A percentile compares a stretch with the other conserved stretches of the same genome.
phyloP scores from a whole-genome alignment of 2,888 invertebrate species.

The Syrista parreyssii region DNA sequence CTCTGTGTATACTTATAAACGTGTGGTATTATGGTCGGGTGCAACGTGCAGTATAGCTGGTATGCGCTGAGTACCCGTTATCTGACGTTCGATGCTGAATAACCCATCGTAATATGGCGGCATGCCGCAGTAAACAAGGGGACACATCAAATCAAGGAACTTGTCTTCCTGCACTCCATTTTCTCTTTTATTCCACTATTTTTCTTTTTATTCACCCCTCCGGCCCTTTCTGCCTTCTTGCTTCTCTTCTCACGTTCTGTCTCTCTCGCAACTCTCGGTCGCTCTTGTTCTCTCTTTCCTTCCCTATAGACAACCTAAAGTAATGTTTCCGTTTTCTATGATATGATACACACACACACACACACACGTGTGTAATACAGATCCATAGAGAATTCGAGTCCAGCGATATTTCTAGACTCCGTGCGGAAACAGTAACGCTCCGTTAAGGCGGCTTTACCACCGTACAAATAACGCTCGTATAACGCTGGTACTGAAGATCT shows the following conservation, averaged over 20 bases:
- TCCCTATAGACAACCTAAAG: not conserved
- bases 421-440: not conserved
- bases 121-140: conserved; percentile 37
- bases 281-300: not conserved
- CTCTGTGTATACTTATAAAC: conserved; percentile 32
- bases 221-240: not conserved
- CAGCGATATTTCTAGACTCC: not conserved
- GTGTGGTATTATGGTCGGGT: conserved; percentile 39
- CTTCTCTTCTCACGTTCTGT: not conserved
- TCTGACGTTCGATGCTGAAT: conserved; percentile 45
- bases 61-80: conserved; percentile 35
- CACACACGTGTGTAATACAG: no score
- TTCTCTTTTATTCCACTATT: conserved; percentile 3
- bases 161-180: conserved; percentile 14
- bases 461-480: not conserved
- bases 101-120: conserved; percentile 49
- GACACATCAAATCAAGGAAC: conserved; percentile 30
- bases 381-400: not conserved
- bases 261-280: not conserved
- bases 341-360: not conserved
- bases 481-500: not conserved
- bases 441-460: not conserved
- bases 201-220: not conserved
- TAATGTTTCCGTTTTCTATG: not conserved
- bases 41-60: conserved; percentile 33